A percentile compares a stretch with the other conserved stretches of the same genome.
Conservation (phyloP, 2,888 invertebrate species). For the Cylindroiulus punctatus region DNA sequence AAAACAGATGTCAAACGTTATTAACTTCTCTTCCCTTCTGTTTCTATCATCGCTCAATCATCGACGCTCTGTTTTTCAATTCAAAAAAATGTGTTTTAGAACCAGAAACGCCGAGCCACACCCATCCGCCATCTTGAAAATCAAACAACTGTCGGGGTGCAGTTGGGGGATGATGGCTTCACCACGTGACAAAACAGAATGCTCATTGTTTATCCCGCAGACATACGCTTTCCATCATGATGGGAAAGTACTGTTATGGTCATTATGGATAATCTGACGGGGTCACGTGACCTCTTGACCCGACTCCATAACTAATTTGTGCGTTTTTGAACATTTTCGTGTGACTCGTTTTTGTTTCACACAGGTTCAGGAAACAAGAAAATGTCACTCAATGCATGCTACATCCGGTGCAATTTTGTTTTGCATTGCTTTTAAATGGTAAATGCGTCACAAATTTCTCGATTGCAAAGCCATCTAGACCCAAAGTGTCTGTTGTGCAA, state of each 20-base stretch:
- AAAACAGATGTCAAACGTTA: neutral
- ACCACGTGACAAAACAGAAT: neutral
- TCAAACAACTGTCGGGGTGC: neutral
- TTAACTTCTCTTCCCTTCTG: neutral
- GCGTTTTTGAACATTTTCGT: neutral
- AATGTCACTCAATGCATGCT: no score
- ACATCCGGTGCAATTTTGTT: no score
- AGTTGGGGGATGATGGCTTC: neutral
- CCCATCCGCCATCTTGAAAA: neutral
- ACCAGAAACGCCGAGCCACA: neutral
- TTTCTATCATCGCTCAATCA: neutral
- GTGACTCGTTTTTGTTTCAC: no score
- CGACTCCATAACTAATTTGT: neutral
- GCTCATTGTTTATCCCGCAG: neutral
- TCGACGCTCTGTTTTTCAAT: neutral
- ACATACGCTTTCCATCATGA: neutral
- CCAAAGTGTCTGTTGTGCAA: no score
- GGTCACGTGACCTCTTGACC: neutral
- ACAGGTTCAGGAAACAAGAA: no score
- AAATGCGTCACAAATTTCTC: no score
- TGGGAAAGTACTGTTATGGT: neutral
- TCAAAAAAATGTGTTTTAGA: neutral
- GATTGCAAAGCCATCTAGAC: no score
- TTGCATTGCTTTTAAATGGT: no score
- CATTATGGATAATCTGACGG: neutral